phyloP scores from a whole-genome alignment of 1,140 invertebrate genomes.

The Cherax destructor region DNA sequence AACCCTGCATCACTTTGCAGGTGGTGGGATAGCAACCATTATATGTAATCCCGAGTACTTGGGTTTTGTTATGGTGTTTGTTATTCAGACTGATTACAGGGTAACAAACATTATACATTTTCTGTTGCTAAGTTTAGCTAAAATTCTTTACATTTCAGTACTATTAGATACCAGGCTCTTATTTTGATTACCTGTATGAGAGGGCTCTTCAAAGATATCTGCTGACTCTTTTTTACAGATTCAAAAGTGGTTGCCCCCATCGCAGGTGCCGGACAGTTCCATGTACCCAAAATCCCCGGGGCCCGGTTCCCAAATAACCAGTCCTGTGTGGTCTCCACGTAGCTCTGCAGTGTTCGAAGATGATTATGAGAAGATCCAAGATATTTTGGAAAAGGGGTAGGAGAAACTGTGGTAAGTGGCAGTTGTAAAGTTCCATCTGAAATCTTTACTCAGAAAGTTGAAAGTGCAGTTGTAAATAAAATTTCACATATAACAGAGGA shows the following conservation, averaged over 20 bases:
- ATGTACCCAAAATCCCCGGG: slow-evolving; percentile 70
- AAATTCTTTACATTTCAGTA: too few relatives aligned
- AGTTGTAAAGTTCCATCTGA: neutral
- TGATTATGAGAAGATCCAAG: slow-evolving; percentile 60
- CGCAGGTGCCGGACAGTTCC: slow-evolving; percentile 68
- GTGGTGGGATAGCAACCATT: neutral
- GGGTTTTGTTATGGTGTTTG: neutral
- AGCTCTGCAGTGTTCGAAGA: slow-evolving; percentile 42
- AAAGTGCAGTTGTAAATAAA: neutral
- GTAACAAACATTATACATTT: neutral
- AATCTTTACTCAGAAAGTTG: neutral
- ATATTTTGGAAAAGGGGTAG: slow-evolving; percentile 2
- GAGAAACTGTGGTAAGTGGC: neutral
- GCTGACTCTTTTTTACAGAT: slow-evolving; percentile 29
- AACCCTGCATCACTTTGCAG: neutral
- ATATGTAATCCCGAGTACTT: neutral
- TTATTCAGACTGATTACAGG: neutral
- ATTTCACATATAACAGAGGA: neutral
- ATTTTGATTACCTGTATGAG: neutral
- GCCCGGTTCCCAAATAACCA: slow-evolving; percentile 67
- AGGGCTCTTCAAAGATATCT: neutral
- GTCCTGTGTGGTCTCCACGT: slow-evolving; percentile 38
- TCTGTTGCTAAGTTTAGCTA: too few relatives aligned
- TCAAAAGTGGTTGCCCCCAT: slow-evolving; percentile 67
- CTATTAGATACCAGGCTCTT: too few relatives aligned